A percentile compares a stretch with the other conserved stretches of the same genome.
These are phyloP conservation scores for Nomada flava DNA, from an alignment of 2,888 invertebrate species.

Conservation along the genomic window DNA sequence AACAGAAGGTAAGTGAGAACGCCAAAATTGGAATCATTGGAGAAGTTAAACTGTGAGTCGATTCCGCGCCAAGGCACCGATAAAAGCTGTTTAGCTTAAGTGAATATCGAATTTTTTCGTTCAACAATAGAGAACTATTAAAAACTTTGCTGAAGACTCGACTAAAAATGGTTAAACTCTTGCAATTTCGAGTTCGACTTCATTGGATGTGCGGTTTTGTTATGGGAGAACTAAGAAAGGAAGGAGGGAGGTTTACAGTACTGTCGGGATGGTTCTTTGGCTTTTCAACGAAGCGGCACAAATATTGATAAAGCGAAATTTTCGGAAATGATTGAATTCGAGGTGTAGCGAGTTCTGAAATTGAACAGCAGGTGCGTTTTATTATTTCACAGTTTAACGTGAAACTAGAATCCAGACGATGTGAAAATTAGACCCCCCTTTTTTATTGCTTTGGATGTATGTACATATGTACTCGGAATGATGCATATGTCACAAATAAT, in stretches of 20 bases:
- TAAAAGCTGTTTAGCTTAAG: background rate
- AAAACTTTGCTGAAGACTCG: background rate
- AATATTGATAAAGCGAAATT: background rate
- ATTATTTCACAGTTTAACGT: background rate
- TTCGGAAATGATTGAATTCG: background rate
- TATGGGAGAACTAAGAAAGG: too few species aligned
- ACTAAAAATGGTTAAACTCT: too few species aligned
- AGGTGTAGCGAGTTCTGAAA: background rate
- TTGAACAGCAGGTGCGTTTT: background rate
- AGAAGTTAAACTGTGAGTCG: constrained; percentile 7
- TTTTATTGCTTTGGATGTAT: background rate
- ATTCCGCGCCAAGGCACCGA: background rate
- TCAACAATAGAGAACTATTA: background rate
- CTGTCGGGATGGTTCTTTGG: too few species aligned
- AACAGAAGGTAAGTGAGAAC: constrained; percentile 23
- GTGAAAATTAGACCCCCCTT: constrained; percentile 6
- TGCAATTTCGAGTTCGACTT: background rate
- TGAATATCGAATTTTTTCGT: background rate
- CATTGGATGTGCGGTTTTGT: background rate
- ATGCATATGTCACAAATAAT: background rate
- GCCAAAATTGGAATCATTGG: constrained; percentile 22
- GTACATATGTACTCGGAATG: background rate
- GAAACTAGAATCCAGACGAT: background rate
- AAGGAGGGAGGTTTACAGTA: too few species aligned
- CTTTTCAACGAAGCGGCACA: too few species aligned